Conservation (phyloP, 2,888 invertebrate genomes). For the Apocheima hispidaria region DNA sequence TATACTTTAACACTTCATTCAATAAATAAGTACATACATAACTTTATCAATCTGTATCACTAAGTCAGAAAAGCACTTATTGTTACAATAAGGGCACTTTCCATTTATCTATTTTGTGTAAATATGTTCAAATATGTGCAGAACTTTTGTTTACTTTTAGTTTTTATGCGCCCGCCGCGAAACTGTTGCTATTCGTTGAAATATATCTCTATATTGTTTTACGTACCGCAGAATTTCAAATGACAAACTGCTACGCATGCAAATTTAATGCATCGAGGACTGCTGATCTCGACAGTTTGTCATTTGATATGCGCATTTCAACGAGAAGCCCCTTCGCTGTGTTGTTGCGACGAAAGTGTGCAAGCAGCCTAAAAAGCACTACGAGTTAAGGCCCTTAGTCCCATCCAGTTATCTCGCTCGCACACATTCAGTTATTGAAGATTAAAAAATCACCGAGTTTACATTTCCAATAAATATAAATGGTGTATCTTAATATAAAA, state of each 20-base stretch:
- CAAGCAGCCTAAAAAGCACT: neutral
- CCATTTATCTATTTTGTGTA: neutral
- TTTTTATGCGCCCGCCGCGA: neutral
- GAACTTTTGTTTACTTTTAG: neutral
- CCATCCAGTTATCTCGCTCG: too few relatives aligned
- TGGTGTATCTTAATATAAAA: too few relatives aligned
- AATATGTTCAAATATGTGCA: slow-evolving; percentile 1
- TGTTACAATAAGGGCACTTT: slow-evolving; percentile 19
- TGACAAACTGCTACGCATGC: too few relatives aligned
- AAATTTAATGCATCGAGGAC: neutral
- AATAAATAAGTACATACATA: slow-evolving; percentile 41
- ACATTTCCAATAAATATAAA: too few relatives aligned
- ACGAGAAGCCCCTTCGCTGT: too few relatives aligned
- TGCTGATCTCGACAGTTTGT: neutral
- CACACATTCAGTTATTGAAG: too few relatives aligned
- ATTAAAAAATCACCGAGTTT: too few relatives aligned
- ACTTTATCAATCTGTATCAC: too few relatives aligned
- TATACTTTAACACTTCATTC: neutral
- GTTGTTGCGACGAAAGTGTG: neutral
- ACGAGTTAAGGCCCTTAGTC: too few relatives aligned
- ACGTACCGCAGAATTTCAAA: too few relatives aligned
- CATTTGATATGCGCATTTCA: neutral
- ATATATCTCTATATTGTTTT: too few relatives aligned
- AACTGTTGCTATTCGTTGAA: neutral
- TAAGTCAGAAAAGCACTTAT: slow-evolving; percentile 9